Conservation (phyloP, 1,140 invertebrate genomes). For the Chrysoperla carnea region DNA sequence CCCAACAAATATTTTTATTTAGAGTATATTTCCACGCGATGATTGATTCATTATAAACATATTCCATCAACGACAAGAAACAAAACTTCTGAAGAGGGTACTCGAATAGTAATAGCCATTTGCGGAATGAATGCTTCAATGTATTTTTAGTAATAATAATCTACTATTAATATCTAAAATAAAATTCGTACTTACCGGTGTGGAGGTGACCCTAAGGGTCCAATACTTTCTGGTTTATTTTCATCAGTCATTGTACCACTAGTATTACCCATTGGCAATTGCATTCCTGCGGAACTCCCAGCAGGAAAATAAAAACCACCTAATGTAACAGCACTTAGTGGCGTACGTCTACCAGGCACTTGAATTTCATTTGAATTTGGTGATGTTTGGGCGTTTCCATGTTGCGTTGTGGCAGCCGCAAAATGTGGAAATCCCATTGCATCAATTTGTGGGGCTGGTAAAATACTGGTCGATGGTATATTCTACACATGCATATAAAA, state of each 20-base stretch:
- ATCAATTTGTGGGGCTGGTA: constrained; percentile 22
- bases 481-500: neutral
- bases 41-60: too few relatives aligned
- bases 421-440: constrained; percentile 12
- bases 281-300: constrained; percentile 15
- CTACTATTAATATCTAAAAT: constrained; percentile 16
- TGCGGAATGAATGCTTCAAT: too few relatives aligned
- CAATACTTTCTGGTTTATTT: constrained; percentile 50
- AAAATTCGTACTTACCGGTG: constrained; percentile 12
- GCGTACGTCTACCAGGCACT: constrained; percentile 55
- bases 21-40: too few relatives aligned
- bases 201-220: constrained; percentile 20
- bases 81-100: too few relatives aligned
- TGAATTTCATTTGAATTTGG: constrained; percentile 33
- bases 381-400: constrained; percentile 21
- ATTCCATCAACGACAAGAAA: too few relatives aligned
- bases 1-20: too few relatives aligned
- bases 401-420: constrained; percentile 13
- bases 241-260: constrained; percentile 50
- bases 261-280: constrained; percentile 5
- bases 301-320: constrained; percentile 56
- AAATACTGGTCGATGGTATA: constrained; percentile 20
- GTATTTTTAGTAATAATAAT: too few relatives aligned
- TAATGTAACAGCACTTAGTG: constrained; percentile 60
- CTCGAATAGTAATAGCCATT: too few relatives aligned